These are phyloP conservation scores for Epinephelus moara DNA, from an alignment of 2,113 vertebrate genomes.

Conservation along the genomic window DNA sequence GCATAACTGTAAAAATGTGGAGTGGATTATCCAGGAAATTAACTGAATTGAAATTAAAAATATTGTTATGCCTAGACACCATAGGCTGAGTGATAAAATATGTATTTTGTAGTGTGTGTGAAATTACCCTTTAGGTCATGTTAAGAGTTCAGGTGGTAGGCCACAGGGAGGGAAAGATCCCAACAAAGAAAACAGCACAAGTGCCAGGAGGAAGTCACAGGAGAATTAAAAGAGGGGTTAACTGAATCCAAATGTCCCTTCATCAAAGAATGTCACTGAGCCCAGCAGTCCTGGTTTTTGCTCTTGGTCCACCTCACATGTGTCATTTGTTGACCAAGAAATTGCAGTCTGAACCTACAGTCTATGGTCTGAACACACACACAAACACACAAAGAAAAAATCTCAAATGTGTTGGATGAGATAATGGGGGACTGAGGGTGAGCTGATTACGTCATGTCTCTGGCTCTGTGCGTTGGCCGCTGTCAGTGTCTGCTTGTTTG, in stretches of 20 bases:
- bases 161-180: background rate
- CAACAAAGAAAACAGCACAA: background rate
- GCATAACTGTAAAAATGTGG: background rate
- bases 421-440: constrained; percentile 9
- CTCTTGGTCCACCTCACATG: background rate
- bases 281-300: background rate
- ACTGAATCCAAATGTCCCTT: constrained; percentile 8
- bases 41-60: background rate
- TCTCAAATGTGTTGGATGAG: constrained; percentile 16
- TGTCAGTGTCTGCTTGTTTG: constrained; percentile 7
- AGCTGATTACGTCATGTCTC: constrained; percentile 30
- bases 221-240: background rate
- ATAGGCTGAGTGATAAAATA: background rate
- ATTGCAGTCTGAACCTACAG: background rate
- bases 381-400: background rate
- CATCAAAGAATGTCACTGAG: constrained; percentile 1
- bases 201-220: background rate
- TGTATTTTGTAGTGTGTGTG: background rate
- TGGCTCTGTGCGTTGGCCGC: constrained; percentile 18
- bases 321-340: constrained; percentile 10
- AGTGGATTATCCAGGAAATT: background rate
- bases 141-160: background rate
- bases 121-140: background rate
- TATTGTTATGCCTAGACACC: background rate
- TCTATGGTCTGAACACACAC: too few relatives aligned